Conservation (phyloP, 1,140 invertebrate species). For the Lepidostoma basale region DNA sequence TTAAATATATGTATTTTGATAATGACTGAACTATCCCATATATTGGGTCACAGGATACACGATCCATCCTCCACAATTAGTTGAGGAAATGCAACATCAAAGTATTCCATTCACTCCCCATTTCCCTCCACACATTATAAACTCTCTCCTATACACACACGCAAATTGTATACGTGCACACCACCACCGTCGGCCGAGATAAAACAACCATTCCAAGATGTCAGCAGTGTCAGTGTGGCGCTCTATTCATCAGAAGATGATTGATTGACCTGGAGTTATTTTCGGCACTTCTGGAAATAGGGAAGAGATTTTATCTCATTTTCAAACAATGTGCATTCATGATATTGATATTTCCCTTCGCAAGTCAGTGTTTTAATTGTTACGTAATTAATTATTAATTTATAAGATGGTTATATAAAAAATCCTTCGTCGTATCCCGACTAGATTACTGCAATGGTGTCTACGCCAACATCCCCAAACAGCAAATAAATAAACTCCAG, state of each 20-base stretch:
- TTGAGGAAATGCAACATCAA: slow-evolving; percentile 9
- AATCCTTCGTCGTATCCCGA: too few species aligned
- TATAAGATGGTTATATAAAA: too few species aligned
- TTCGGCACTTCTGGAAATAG: neutral
- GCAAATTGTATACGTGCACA: neutral
- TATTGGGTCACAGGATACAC: too few species aligned
- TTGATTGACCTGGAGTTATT: neutral
- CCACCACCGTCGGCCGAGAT: neutral
- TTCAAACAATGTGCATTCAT: too few species aligned
- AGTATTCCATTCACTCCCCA: neutral
- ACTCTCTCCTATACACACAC: neutral
- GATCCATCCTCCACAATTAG: neutral
- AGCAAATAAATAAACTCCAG: too few species aligned
- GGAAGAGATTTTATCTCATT: neutral
- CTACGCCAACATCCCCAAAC: too few species aligned
- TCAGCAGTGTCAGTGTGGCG: neutral
- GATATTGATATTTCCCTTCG: too few species aligned
- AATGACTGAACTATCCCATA: too few species aligned
- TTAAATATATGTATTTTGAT: too few species aligned
- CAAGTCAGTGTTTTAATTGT: too few species aligned
- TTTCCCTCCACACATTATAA: neutral
- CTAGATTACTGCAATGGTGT: too few species aligned
- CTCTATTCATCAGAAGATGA: slow-evolving; percentile 2
- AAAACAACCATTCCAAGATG: neutral
- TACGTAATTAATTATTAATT: too few species aligned